Evolutionary conservation across 1,140 invertebrate genomes (phyloP).

Genomic region (Lutraria rhynchaena): DNA sequence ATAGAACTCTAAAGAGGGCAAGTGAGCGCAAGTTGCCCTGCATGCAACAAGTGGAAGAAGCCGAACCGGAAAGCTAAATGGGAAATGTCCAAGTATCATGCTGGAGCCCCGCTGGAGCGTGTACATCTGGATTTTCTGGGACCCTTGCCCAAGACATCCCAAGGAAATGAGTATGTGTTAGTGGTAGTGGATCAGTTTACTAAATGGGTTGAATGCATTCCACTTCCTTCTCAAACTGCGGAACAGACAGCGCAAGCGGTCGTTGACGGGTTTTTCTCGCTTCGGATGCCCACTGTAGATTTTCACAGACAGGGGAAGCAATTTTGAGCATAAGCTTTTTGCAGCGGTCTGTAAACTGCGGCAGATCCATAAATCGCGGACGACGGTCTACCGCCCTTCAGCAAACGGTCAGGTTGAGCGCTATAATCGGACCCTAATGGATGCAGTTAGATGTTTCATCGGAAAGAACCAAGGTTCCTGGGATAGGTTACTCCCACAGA

Average conservation of each 20-base stretch:
- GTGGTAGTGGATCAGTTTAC: slow-evolving; percentile 28
- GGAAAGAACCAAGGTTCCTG: slow-evolving; percentile 24
- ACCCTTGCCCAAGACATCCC: slow-evolving; percentile 1
- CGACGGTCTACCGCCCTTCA: slow-evolving; percentile 6
- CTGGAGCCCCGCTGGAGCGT: slow-evolving; percentile 30
- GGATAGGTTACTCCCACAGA: slow-evolving; percentile 3
- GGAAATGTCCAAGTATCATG: slow-evolving; percentile 8
- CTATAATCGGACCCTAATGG: slow-evolving; percentile 61
- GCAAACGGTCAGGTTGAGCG: slow-evolving; percentile 38
- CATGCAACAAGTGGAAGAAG: slow-evolving; percentile 8
- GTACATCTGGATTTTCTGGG: slow-evolving; percentile 41
- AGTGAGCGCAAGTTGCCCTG: background rate
- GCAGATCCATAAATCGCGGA: background rate
- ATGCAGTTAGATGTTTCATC: slow-evolving; percentile 41
- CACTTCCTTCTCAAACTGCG: slow-evolving; percentile 1
- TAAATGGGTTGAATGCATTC: slow-evolving; percentile 33
- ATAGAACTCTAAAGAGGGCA: background rate
- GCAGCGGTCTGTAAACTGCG: slow-evolving; percentile 44
- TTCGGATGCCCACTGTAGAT: slow-evolving; percentile 38
- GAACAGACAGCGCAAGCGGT: slow-evolving; percentile 12
- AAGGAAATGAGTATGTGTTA: slow-evolving; percentile 43
- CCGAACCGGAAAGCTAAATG: background rate
- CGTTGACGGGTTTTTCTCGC: slow-evolving; percentile 9
- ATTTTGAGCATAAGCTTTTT: slow-evolving; percentile 59
- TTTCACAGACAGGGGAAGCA: slow-evolving; percentile 53